Conservation (phyloP, 1,140 invertebrate genomes). For the Drosophila bifasciata region DNA sequence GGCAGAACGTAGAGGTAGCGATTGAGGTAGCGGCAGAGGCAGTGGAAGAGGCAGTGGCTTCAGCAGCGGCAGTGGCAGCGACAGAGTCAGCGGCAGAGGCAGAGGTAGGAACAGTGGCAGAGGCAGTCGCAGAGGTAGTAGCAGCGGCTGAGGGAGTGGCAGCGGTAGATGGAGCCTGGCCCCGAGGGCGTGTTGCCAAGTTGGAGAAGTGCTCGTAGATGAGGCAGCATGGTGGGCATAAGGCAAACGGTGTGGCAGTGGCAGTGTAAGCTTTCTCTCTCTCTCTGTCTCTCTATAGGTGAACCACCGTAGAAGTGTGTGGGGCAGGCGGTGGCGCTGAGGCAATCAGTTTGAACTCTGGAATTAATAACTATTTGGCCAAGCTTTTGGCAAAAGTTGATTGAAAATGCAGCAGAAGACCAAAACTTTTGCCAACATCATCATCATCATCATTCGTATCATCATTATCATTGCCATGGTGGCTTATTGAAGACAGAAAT, state of each 20-base stretch:
- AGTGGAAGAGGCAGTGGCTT: constrained; percentile 7
- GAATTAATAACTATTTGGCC: constrained; percentile 60
- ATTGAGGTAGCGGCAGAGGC: not conserved
- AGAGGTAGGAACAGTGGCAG: constrained; percentile 14
- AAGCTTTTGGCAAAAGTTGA: constrained; percentile 51
- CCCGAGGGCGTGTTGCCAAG: constrained; percentile 8
- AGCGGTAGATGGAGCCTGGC: no score
- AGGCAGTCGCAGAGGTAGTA: no score
- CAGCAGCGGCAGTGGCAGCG: constrained; percentile 10
- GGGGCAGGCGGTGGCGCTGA: not conserved
- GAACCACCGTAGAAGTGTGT: not conserved
- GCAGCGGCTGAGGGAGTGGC: not conserved
- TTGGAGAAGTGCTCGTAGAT: not conserved
- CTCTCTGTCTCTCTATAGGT: no score
- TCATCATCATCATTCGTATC: no score
- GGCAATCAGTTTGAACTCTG: constrained; percentile 55
- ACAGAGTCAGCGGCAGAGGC: constrained; percentile 20
- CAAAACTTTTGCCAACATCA: no score
- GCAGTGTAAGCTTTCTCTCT: no score
- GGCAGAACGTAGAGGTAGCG: no score
- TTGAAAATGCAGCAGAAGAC: constrained; percentile 31
- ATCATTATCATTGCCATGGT: no score
- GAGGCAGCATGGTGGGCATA: no score
- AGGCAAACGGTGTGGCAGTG: no score
- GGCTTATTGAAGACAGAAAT: no score